phyloP scores from a whole-genome alignment of 2,888 invertebrate species.

The Epinotia brunnichana region DNA sequence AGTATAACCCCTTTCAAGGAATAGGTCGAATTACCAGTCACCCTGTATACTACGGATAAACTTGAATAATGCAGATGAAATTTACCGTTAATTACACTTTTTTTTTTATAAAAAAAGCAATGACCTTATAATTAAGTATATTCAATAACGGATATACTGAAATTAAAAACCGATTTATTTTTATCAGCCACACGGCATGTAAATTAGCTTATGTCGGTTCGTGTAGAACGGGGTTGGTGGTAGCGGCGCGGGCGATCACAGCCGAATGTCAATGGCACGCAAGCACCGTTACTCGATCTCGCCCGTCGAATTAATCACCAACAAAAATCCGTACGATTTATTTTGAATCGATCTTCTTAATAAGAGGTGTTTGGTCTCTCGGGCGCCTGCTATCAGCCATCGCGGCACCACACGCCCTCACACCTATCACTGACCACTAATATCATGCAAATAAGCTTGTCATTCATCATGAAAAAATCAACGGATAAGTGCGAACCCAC shows the following conservation, averaged over 20 bases:
- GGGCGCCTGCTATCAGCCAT: conserved; percentile 70
- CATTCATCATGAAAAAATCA: conserved; percentile 44
- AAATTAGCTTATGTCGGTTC: conserved; percentile 37
- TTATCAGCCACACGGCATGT: conserved; percentile 34
- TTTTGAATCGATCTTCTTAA: conserved; percentile 75
- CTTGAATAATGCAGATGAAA: neutral
- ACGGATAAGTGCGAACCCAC: conserved; percentile 39
- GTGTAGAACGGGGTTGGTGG: conserved; percentile 47
- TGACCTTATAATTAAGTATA: conserved; percentile 30
- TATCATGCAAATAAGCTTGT: conserved; percentile 54
- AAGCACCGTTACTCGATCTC: conserved; percentile 81
- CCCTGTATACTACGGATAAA: no score
- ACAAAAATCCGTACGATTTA: conserved; percentile 76
- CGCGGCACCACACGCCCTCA: conserved; percentile 63
- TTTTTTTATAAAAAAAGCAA: conserved; percentile 1
- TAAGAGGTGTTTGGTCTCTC: conserved; percentile 73
- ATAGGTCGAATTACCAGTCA: no score
- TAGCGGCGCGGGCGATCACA: conserved; percentile 61
- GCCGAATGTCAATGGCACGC: conserved; percentile 82
- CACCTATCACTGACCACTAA: conserved; percentile 53
- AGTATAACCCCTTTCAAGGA: no score
- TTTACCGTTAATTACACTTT: neutral
- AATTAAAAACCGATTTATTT: conserved; percentile 35
- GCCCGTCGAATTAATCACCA: conserved; percentile 81
- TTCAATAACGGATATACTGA: conserved; percentile 39